Base-by-base conservation (phyloP, 2,888 invertebrate genomes). In the Drosophila rellima region DNA sequence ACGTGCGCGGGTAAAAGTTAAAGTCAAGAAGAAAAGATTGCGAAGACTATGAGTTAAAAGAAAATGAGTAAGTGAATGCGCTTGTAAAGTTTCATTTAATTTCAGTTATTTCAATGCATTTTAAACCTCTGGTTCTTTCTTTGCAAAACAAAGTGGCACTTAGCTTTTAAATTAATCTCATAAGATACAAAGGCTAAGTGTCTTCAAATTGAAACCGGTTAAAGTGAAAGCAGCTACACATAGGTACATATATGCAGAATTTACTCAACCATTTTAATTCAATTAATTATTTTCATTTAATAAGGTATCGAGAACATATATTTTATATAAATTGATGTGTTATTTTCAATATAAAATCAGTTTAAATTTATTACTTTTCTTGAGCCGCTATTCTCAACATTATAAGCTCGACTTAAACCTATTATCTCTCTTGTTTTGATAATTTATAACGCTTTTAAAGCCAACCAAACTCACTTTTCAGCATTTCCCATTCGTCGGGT, bases 61-160 rank as follows among this genome's bases (percentile, higher is more conserved):
- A 74, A 69, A 42, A 78, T 64, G 40, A 54, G 55, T 50, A 35
- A 75, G 61, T 74, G 50, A 74, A 73, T 59, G 57, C 57, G 39
- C 54, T 55, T 39, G 29, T 26, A 13, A 33, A 44, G n/a, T 39
- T 54, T 4, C 15, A 13, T 35, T 59, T 20, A 3, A 18, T 33
- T 44, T 20, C 31, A 35, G 35, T 35, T n/a, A n/a, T 40, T 42
- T 18, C 11, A 18, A 31, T 29, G 18, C 40, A 40, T 20, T 31
- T 7, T 8, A 48, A 33, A 2, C n/a, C 18, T 18, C 18, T n/a
- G 18, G 31, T 29, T 29, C 29, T 11, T 20, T 8, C n/a, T 1
- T n/a, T n/a, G 13, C 20, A 26, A 7, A 13, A 13, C 17, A 20
- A 42, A 54, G 11, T 20, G 6, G 5, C 15, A 42, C 31, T 55